These are phyloP conservation scores for Rhysida immarginata DNA, from an alignment of 1,140 invertebrate genomes.

Conservation along the genomic window DNA sequence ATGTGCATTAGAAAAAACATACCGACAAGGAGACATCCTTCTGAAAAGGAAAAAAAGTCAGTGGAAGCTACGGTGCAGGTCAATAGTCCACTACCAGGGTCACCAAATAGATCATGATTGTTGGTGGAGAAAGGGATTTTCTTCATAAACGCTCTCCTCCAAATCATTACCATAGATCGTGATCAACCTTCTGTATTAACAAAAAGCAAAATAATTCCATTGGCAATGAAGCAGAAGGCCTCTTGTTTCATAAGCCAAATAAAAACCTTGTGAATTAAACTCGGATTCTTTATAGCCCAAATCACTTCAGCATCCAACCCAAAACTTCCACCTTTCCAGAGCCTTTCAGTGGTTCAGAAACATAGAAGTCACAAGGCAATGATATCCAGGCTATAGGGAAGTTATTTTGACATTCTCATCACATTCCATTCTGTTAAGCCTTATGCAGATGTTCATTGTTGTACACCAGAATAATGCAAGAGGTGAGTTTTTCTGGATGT, in stretches of 20 bases:
- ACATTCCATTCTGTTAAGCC: not conserved
- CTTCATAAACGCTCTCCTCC: too few species aligned
- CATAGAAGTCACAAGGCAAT: not conserved
- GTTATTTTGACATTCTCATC: not conserved
- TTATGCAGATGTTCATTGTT: not conserved
- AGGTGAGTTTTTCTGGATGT: not conserved
- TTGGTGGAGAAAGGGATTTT: too few species aligned
- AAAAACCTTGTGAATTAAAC: not conserved
- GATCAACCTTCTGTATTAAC: too few species aligned
- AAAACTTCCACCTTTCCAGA: not conserved
- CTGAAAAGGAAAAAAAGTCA: too few species aligned
- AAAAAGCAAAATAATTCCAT: constrained; percentile 17
- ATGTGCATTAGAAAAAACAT: too few species aligned
- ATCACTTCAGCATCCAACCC: not conserved
- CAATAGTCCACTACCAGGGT: too few species aligned
- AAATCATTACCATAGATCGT: too few species aligned
- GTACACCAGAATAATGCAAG: not conserved
- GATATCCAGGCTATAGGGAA: not conserved
- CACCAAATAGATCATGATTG: too few species aligned
- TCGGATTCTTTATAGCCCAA: not conserved
- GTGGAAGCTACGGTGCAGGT: too few species aligned
- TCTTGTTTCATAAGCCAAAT: not conserved
- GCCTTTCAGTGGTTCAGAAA: not conserved
- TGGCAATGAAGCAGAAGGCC: not conserved
- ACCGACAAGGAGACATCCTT: too few species aligned